phyloP scores from a whole-genome alignment of 2,888 invertebrate genomes.

The Drosophila helvetica region DNA sequence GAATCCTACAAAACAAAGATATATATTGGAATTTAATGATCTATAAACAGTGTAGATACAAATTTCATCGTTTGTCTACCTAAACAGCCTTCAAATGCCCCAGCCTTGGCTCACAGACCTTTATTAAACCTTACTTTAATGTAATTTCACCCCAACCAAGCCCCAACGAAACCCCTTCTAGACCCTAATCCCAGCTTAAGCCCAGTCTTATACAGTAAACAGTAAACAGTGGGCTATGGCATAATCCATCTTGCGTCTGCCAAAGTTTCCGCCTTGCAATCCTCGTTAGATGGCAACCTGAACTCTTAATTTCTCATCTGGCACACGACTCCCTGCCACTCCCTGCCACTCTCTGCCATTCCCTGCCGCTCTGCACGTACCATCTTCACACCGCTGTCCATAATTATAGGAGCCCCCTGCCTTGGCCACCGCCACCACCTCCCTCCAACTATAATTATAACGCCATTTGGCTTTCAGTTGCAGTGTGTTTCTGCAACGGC shows the following conservation, averaged over 20 bases:
- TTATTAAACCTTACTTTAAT: too few relatives aligned
- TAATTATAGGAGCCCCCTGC: constrained; percentile 49
- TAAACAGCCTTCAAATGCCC: too few relatives aligned
- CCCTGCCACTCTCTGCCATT: neutral
- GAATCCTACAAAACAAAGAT: too few relatives aligned
- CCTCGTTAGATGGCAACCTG: constrained; percentile 31
- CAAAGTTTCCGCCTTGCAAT: neutral
- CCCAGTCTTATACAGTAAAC: neutral
- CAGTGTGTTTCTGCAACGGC: constrained; percentile 9
- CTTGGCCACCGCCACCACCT: neutral
- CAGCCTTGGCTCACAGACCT: too few relatives aligned
- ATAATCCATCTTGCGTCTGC: neutral
- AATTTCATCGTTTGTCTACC: too few relatives aligned
- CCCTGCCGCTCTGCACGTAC: neutral
- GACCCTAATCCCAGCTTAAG: neutral
- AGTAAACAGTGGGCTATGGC: neutral
- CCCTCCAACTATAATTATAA: constrained; percentile 60
- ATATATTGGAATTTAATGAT: too few relatives aligned
- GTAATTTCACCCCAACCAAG: too few relatives aligned
- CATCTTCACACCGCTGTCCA: constrained; percentile 23
- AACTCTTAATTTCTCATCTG: constrained; percentile 42
- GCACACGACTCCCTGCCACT: constrained; percentile 32
- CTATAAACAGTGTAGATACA: too few relatives aligned
- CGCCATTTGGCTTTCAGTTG: constrained; percentile 49
- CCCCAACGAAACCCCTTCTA: too few relatives aligned